A percentile compares a stretch with the other conserved stretches of the same genome.
phyloP scores from a whole-genome alignment of 2,113 vertebrate genomes.

The Bungarus multicinctus region DNA sequence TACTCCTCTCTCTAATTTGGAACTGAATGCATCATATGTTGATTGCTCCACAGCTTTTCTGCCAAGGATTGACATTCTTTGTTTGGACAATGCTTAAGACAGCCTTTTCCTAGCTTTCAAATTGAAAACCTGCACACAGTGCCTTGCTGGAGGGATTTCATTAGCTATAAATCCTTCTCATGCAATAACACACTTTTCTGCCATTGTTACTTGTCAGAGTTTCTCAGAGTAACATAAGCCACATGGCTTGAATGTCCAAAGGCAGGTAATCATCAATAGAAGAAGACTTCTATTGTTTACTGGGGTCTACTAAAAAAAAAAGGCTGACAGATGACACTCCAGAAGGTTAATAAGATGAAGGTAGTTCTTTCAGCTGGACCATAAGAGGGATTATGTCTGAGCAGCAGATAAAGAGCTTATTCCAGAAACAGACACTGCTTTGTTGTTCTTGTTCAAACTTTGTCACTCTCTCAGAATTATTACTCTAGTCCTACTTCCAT shows the following conservation, averaged over 20 bases:
- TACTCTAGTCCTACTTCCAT: slow-evolving; percentile 21
- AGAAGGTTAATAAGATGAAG: slow-evolving; percentile 93
- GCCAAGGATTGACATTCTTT: slow-evolving; percentile 46
- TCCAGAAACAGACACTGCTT: slow-evolving; percentile 78
- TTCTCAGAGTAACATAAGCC: slow-evolving; percentile 3
- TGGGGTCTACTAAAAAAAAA: slow-evolving; percentile 41
- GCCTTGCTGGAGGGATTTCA: background rate
- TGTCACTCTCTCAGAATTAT: slow-evolving; percentile 70
- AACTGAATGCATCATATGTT: slow-evolving; percentile 31
- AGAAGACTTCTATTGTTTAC: slow-evolving; percentile 56
- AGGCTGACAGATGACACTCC: slow-evolving; percentile 79
- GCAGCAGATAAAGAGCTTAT: slow-evolving; percentile 90
- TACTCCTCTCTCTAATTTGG: slow-evolving; percentile 26
- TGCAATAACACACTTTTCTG: slow-evolving; percentile 1
- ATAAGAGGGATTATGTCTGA: slow-evolving; percentile 92
- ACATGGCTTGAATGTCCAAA: slow-evolving; percentile 22
- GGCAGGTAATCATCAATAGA: slow-evolving; percentile 35
- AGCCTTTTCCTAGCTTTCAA: background rate
- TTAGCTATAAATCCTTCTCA: background rate
- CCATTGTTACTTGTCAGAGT: background rate
- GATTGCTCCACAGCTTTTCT: slow-evolving; percentile 34
- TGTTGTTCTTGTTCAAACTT: slow-evolving; percentile 66
- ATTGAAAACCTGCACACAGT: rapidly evolving
- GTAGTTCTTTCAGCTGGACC: slow-evolving; percentile 73
- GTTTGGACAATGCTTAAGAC: background rate